A percentile compares a stretch with the other conserved stretches of the same genome.
phyloP scores from a whole-genome alignment of 2,888 invertebrate species.

The Didymodactylos carnosus region DNA sequence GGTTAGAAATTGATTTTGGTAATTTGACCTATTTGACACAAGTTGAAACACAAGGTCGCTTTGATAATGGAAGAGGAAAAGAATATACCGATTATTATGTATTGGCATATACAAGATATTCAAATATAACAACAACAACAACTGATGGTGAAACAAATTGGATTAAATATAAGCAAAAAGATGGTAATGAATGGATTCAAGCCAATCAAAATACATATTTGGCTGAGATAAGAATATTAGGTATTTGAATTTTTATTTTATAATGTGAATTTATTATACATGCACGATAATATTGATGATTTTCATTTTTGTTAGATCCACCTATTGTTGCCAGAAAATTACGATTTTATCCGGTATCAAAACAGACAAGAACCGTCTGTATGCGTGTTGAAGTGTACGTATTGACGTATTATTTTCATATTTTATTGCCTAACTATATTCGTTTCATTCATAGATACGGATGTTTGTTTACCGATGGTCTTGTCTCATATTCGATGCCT shows the following conservation, averaged over 20 bases:
- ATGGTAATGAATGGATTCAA: neutral
- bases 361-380: constrained; percentile 62
- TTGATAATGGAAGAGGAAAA: constrained; percentile 56
- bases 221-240: constrained; percentile 50
- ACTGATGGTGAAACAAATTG: neutral
- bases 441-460: neutral
- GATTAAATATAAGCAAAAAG: neutral
- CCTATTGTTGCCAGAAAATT: constrained; percentile 66
- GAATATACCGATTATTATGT: neutral
- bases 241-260: neutral
- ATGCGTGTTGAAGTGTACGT: constrained; percentile 76
- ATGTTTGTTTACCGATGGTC: constrained; percentile 45
- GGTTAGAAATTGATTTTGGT: constrained; percentile 58
- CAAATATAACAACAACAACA: no score
- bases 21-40: constrained; percentile 59
- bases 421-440: neutral
- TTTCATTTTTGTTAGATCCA: constrained; percentile 40
- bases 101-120: neutral
- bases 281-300: no score
- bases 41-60: constrained; percentile 71
- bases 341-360: constrained; percentile 63
- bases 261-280: neutral
- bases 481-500: constrained; percentile 65
- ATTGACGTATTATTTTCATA: constrained; percentile 42
- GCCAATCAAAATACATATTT: constrained; percentile 63